A percentile compares a stretch with the other conserved stretches of the same genome.
Conservation (phyloP, 1,140 invertebrate genomes). For the Bombus huntii region DNA sequence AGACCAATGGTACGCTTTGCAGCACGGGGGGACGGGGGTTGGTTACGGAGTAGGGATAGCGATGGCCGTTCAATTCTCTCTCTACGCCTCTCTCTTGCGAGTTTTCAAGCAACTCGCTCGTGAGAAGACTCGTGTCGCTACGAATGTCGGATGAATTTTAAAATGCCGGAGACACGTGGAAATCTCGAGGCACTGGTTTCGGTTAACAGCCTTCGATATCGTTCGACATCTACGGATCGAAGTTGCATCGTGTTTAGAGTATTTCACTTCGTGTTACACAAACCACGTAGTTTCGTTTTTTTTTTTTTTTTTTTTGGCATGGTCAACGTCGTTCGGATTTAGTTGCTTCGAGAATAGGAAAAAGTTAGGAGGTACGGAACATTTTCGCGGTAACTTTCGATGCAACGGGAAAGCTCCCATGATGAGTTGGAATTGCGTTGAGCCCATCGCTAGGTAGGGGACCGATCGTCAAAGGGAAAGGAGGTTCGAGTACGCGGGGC, state of each 20-base stretch:
- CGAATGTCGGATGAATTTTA: conserved; percentile 18
- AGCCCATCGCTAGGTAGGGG: conserved; percentile 46
- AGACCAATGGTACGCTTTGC: conserved; percentile 31
- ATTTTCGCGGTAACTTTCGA: neutral
- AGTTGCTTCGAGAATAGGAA: too few relatives aligned
- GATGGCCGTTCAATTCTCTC: conserved; percentile 14
- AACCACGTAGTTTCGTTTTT: too few relatives aligned
- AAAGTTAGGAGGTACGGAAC: too few relatives aligned
- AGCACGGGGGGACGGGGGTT: conserved; percentile 38
- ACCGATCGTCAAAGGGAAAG: conserved; percentile 51
- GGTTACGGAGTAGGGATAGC: conserved; percentile 35
- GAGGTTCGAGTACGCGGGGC: conserved; percentile 65
- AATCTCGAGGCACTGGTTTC: neutral
- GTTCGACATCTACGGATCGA: too few relatives aligned
- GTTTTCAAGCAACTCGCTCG: neutral
- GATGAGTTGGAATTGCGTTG: neutral
- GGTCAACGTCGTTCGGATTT: too few relatives aligned
- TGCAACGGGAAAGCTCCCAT: neutral
- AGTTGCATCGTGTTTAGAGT: too few relatives aligned
- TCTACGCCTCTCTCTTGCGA: neutral
- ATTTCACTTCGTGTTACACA: too few relatives aligned
- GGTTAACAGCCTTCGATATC: neutral
- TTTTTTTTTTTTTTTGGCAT: too few relatives aligned
- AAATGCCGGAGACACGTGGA: neutral
- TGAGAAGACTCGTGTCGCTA: conserved; percentile 13